phyloP scores from a whole-genome alignment of 2,888 invertebrate genomes.

The Ethmia dodecea region DNA sequence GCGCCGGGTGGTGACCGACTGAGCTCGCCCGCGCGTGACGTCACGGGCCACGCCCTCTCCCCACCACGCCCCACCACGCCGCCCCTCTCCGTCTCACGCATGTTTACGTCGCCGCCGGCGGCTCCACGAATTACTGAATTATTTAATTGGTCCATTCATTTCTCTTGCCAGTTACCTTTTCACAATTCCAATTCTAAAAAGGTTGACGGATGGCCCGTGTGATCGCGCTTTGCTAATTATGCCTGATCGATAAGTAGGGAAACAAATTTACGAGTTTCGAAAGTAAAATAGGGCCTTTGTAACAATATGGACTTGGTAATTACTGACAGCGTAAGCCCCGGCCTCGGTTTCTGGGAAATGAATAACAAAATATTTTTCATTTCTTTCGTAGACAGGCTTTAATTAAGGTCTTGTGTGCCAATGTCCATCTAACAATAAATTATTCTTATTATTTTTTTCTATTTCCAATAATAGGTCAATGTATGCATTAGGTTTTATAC shows the following conservation, averaged over 20 bases:
- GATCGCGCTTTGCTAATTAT: slow-evolving; percentile 54
- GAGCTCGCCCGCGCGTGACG: slow-evolving; percentile 55
- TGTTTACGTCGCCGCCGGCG: slow-evolving; percentile 74
- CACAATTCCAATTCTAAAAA: slow-evolving; percentile 59
- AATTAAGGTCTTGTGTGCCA: too few relatives aligned
- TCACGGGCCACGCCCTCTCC: slow-evolving; percentile 69
- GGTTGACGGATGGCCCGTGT: slow-evolving; percentile 56
- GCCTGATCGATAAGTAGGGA: slow-evolving; percentile 33
- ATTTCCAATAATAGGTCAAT: too few relatives aligned
- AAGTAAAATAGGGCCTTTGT: slow-evolving; percentile 12
- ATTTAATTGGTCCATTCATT: slow-evolving; percentile 77
- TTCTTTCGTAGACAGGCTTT: too few relatives aligned
- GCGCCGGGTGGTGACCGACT: slow-evolving; percentile 73
- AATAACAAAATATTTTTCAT: too few relatives aligned
- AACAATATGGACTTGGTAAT: too few relatives aligned
- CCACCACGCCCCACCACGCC: slow-evolving; percentile 24
- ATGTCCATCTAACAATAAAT: too few relatives aligned
- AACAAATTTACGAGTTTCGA: slow-evolving; percentile 27
- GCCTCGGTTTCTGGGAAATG: too few relatives aligned
- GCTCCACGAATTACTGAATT: slow-evolving; percentile 73
- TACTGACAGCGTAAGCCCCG: too few relatives aligned
- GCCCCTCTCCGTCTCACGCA: slow-evolving; percentile 57
- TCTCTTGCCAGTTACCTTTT: slow-evolving; percentile 66
- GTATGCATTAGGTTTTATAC: too few relatives aligned
- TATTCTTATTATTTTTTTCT: too few relatives aligned